Conservation (phyloP, 2,888 invertebrate species). For the Nycteola revayana region DNA sequence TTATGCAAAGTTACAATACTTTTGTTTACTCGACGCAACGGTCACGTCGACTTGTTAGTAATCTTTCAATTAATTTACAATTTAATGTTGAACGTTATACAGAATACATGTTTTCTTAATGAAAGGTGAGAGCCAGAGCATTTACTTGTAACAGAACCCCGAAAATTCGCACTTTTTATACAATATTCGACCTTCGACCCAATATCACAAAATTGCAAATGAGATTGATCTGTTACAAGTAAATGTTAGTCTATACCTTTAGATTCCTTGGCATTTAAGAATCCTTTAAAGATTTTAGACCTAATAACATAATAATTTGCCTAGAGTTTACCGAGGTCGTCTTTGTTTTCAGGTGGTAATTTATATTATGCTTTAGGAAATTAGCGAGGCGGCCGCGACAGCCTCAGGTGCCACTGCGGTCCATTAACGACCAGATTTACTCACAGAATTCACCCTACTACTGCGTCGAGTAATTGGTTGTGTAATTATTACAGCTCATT, state of each 20-base stretch:
- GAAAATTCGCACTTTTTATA: no score
- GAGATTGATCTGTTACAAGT: no score
- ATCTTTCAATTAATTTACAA: neutral
- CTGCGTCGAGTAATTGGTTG: slow-evolving; percentile 59
- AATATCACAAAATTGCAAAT: no score
- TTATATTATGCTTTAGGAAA: slow-evolving; percentile 72
- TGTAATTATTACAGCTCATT: slow-evolving; percentile 63
- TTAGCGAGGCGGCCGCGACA: slow-evolving; percentile 53
- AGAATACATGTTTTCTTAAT: no score
- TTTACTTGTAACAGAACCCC: no score
- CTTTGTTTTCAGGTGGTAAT: slow-evolving; percentile 71
- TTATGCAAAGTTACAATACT: slow-evolving; percentile 40
- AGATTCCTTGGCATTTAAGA: slow-evolving; percentile 48
- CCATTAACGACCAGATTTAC: slow-evolving; percentile 68
- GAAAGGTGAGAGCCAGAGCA: no score
- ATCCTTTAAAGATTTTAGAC: no score
- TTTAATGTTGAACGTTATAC: no score
- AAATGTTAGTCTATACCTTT: no score
- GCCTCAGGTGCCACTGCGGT: slow-evolving; percentile 62
- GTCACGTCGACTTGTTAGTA: slow-evolving; percentile 28
- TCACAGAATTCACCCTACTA: slow-evolving; percentile 44
- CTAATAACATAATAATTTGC: slow-evolving; percentile 56
- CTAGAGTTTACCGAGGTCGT: slow-evolving; percentile 43
- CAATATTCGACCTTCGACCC: no score
- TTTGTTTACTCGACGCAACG: slow-evolving; percentile 30